Conservation (phyloP, 2,113 vertebrate species). For the Glaucidium brasilianum region DNA sequence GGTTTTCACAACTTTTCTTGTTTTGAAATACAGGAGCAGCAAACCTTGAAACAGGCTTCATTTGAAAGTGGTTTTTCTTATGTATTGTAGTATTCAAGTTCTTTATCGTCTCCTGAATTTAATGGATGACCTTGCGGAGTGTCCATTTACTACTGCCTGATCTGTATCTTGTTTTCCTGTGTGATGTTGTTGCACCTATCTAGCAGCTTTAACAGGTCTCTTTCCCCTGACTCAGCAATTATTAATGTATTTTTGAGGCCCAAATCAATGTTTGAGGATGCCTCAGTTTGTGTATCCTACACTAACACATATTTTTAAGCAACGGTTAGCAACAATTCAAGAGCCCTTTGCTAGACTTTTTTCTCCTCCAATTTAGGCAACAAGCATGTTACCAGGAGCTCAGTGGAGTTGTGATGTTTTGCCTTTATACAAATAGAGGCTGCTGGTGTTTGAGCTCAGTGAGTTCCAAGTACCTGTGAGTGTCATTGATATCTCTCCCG, state of each 20-base stretch:
- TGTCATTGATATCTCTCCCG: background rate
- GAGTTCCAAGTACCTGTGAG: background rate
- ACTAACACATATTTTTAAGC: background rate
- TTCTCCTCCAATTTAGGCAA: background rate
- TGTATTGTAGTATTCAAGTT: background rate
- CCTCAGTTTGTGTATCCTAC: background rate
- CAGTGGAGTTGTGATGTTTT: background rate
- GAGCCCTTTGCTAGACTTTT: background rate
- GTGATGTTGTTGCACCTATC: background rate
- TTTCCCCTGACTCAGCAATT: background rate
- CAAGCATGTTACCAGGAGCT: background rate
- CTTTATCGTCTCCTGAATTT: background rate
- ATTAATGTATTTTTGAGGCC: background rate
- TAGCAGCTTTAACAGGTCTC: background rate
- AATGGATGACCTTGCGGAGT: background rate
- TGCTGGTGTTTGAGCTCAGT: background rate
- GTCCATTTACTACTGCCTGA: background rate
- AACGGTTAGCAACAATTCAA: background rate
- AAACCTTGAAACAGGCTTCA: background rate
- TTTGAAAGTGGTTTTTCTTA: background rate
- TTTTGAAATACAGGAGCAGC: background rate
- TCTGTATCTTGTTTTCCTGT: background rate
- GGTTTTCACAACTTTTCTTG: background rate
- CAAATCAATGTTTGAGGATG: background rate
- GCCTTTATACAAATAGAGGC: background rate